A percentile compares a stretch with the other conserved stretches of the same genome.
These are phyloP conservation scores for Eupithecia insigniata DNA, from an alignment of 2,888 invertebrate genomes.

Conservation along the genomic window DNA sequence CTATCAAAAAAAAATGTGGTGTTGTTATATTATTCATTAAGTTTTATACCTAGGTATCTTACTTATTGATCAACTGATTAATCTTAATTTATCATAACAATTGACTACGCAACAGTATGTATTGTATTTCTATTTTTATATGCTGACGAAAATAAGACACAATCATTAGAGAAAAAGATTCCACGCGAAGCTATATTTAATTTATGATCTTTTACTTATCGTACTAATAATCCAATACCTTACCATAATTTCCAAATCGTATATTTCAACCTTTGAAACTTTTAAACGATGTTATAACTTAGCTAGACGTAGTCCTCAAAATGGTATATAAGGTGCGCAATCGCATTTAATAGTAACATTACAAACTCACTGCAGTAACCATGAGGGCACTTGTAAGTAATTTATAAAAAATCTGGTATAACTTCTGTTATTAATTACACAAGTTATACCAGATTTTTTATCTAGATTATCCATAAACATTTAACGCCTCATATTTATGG, in stretches of 20 bases:
- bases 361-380: conserved; percentile 62
- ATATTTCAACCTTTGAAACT: not conserved
- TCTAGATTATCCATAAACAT: not conserved
- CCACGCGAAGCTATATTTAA: not conserved
- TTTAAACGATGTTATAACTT: conserved; percentile 50
- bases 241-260: not conserved
- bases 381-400: conserved; percentile 74
- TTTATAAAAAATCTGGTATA: conserved; percentile 22
- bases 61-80: no score
- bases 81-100: no score
- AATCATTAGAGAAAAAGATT: no score
- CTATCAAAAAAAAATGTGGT: no score
- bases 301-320: conserved; percentile 44
- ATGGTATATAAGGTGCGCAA: conserved; percentile 70
- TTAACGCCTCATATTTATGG: not conserved
- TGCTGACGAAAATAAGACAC: no score
- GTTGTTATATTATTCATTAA: no score
- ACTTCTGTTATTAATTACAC: conserved; percentile 4
- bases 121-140: no score
- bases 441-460: no score
- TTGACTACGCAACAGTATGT: no score
- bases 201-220: not conserved
- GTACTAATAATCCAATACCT: not conserved
- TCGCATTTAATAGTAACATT: conserved; percentile 60
- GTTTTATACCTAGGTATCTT: no score